Percentiles rank a stretch among this genome's conserved stretches.
Evolutionary conservation across 2,797 vertebrate genomes (phyloP).

Genomic region (Amniataba percoides): DNA sequence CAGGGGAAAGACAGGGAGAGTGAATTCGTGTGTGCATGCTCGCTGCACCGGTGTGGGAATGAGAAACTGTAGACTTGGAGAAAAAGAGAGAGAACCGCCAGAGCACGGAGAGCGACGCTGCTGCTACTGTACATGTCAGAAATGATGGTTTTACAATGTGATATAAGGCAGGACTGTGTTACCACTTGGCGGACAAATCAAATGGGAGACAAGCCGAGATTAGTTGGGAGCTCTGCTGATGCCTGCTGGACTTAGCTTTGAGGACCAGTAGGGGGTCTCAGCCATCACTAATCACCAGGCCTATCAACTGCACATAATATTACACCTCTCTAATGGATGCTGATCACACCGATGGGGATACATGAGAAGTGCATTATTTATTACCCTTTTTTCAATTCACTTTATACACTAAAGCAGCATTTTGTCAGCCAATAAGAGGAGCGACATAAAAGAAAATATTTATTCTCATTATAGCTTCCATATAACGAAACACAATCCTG

Average conservation of each 20-base stretch:
- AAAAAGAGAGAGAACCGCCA: conserved; percentile 32
- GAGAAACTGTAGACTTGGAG: conserved; percentile 54
- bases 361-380: neutral
- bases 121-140: conserved; percentile 51
- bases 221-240: conserved; percentile 52
- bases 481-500: neutral
- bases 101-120: conserved; percentile 51
- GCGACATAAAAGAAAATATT: neutral
- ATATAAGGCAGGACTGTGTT: conserved; percentile 46
- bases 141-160: conserved; percentile 38
- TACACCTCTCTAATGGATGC: conserved; percentile 21
- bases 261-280: conserved; percentile 65
- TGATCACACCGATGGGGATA: neutral
- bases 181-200: conserved; percentile 60
- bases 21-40: conserved; percentile 43
- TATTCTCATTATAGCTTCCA: neutral
- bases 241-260: conserved; percentile 52
- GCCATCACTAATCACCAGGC: conserved; percentile 58
- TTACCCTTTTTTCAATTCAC: neutral
- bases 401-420: neutral
- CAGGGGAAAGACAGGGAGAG: conserved; percentile 26
- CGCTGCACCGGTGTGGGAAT: conserved; percentile 41
- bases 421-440: neutral
- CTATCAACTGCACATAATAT: conserved; percentile 27
- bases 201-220: conserved; percentile 67